Evolutionary conservation across 2,797 vertebrate genomes (phyloP).

Genomic region (Rhynchotus rufescens): DNA sequence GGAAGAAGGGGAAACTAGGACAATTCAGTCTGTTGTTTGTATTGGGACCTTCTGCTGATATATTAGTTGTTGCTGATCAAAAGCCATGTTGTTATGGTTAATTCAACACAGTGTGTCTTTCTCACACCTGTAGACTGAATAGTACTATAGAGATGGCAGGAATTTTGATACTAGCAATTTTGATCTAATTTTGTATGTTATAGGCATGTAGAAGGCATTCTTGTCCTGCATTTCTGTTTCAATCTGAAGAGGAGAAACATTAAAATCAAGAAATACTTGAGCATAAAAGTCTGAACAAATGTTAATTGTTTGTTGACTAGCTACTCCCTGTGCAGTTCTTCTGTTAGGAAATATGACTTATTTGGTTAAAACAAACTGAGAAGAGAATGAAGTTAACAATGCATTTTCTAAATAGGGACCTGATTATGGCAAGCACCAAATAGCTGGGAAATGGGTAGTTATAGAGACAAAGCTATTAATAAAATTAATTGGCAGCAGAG

Average conservation of each 20-base stretch:
- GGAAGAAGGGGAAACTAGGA: not conserved
- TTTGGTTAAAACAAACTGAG: slow-evolving; percentile 32
- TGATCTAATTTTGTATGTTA: not conserved
- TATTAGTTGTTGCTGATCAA: not conserved
- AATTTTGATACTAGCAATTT: not conserved
- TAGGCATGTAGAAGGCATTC: not conserved
- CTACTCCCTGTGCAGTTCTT: slow-evolving; percentile 4
- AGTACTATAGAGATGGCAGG: not conserved
- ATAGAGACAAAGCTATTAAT: slow-evolving; percentile 55
- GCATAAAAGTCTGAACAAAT: not conserved
- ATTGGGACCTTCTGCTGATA: not conserved
- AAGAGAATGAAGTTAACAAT: not conserved
- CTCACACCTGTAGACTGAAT: not conserved
- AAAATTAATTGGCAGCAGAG: slow-evolving; percentile 47
- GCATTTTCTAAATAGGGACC: not conserved
- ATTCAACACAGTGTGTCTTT: not conserved
- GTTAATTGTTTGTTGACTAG: not conserved
- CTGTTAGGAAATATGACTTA: not conserved
- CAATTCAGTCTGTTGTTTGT: not conserved
- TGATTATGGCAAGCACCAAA: not conserved
- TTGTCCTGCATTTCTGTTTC: not conserved
- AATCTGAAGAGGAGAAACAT: not conserved
- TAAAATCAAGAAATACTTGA: not conserved
- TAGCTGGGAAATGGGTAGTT: slow-evolving; percentile 9
- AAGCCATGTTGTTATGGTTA: not conserved